phyloP scores from a whole-genome alignment of 2,797 vertebrate species.

The Chaetodon trifasciatus region DNA sequence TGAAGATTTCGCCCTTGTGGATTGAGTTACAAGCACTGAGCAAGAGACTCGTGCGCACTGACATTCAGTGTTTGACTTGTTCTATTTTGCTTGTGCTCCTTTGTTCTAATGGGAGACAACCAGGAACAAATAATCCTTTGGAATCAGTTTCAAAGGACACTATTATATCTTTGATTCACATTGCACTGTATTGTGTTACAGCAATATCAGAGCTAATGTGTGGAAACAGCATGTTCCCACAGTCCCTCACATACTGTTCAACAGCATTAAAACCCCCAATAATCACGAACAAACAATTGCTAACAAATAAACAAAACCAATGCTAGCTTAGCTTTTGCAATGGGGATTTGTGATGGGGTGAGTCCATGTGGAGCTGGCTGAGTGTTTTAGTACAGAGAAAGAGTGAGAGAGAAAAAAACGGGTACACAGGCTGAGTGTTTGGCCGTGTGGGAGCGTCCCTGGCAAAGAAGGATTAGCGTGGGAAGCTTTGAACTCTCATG shows the following conservation, averaged over 20 bases:
- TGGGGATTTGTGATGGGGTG: conserved; percentile 17
- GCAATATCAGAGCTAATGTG: conserved; percentile 32
- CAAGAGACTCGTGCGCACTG: conserved; percentile 2
- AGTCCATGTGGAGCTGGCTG: conserved; percentile 4
- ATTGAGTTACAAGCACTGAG: conserved; percentile 13
- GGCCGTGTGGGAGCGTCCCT: conserved; percentile 29
- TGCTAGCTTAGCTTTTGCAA: conserved; percentile 29
- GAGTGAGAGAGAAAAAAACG: not conserved
- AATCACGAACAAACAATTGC: conserved; percentile 34
- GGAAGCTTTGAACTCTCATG: conserved; percentile 30
- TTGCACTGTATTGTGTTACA: not conserved
- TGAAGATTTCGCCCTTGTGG: too few relatives aligned
- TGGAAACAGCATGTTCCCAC: conserved; percentile 49
- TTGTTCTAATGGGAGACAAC: conserved; percentile 35
- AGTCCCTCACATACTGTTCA: conserved; percentile 24
- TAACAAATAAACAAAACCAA: conserved; percentile 41
- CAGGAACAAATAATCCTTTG: conserved; percentile 11
- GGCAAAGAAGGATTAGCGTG: conserved; percentile 14
- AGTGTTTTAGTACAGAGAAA: conserved; percentile 8
- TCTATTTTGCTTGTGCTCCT: conserved; percentile 19
- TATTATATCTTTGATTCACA: conserved; percentile 20
- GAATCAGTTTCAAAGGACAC: conserved; percentile 28
- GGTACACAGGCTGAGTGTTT: not conserved
- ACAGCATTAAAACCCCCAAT: conserved; percentile 14
- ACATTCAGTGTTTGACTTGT: conserved; percentile 11